Conservation (phyloP, 2,113 vertebrate genomes). For the Todiramphus saurophagus region DNA sequence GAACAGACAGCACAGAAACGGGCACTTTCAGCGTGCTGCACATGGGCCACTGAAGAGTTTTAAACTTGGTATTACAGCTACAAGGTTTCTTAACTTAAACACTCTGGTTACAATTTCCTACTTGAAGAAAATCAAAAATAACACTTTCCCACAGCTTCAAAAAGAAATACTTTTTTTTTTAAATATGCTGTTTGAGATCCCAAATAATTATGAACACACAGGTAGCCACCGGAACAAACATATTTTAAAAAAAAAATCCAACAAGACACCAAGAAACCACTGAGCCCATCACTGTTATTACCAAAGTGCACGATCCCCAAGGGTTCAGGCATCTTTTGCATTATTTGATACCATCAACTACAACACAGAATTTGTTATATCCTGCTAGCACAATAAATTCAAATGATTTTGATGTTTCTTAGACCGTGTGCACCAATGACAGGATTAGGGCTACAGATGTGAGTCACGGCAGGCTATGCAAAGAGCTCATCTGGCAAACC, state of each 20-base stretch:
- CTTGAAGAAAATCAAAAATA: not conserved
- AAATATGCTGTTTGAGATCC: slow-evolving; percentile 7
- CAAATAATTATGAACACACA: not conserved
- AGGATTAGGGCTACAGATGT: not conserved
- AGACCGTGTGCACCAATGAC: not conserved
- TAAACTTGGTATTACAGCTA: not conserved
- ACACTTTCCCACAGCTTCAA: not conserved
- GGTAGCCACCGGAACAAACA: not conserved
- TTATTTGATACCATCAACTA: not conserved
- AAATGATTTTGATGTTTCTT: not conserved
- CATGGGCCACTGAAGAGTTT: not conserved
- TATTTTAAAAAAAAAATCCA: rapidly evolving
- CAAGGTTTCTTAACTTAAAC: not conserved
- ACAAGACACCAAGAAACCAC: not conserved
- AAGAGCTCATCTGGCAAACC: not conserved
- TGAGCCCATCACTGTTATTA: not conserved
- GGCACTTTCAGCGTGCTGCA: not conserved
- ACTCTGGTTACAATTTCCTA: not conserved
- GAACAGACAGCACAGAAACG: not conserved
- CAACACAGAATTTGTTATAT: not conserved
- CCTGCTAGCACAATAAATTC: not conserved
- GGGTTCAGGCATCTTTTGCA: not conserved
- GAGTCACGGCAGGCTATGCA: not conserved
- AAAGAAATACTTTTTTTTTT: not conserved
- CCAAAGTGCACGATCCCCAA: not conserved